Percentiles rank a stretch among this genome's conserved stretches.
Conservation (phyloP, 2,113 vertebrate genomes). For the Naja naja region DNA sequence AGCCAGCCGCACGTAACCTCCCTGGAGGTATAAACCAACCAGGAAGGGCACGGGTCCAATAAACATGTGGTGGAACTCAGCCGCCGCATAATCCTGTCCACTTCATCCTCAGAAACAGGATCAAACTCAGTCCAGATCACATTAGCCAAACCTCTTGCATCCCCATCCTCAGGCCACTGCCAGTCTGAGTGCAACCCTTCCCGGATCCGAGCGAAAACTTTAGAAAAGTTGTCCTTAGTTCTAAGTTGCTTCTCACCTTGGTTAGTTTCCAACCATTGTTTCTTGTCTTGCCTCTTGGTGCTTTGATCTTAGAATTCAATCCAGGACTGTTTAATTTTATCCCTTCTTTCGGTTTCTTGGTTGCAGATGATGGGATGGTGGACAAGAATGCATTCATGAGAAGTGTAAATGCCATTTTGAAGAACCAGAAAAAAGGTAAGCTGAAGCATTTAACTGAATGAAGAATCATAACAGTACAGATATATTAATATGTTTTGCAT, state of each 20-base stretch:
- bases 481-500: background rate
- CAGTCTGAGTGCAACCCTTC: too few species aligned
- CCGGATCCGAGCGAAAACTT: too few species aligned
- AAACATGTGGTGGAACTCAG: too few species aligned
- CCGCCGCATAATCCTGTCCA: too few species aligned
- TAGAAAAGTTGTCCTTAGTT: background rate
- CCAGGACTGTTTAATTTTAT: background rate
- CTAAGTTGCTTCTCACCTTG: background rate
- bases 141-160: too few species aligned
- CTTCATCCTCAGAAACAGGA: too few species aligned
- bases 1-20: too few species aligned
- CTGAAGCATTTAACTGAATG: background rate
- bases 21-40: too few species aligned
- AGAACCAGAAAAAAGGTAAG: background rate
- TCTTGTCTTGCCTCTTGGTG: background rate
- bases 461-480: background rate
- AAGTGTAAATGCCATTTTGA: background rate
- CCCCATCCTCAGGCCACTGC: too few species aligned
- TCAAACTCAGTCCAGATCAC: too few species aligned
- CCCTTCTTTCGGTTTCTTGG: background rate
- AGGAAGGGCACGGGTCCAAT: too few species aligned
- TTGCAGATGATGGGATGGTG: constrained; percentile 20
- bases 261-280: background rate
- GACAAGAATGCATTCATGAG: background rate
- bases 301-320: background rate